Percentiles rank a stretch among this genome's conserved stretches.
These are phyloP conservation scores for Malthinus flaveolus DNA, from an alignment of 2,888 invertebrate species.

Conservation along the genomic window DNA sequence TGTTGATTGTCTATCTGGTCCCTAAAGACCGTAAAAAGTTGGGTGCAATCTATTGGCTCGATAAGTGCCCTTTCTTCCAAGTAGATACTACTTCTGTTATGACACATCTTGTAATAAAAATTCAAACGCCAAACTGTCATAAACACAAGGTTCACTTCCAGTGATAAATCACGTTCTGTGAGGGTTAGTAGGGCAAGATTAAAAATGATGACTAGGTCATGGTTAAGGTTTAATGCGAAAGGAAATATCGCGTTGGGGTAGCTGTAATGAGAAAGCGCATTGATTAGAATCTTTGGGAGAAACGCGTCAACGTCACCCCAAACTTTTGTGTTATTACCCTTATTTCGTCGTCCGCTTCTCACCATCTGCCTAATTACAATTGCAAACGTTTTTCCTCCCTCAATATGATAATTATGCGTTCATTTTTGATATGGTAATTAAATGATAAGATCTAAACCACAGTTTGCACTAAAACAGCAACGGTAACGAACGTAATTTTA, in stretches of 20 bases:
- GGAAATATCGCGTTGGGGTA: constrained; percentile 7
- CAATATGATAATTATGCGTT: background rate
- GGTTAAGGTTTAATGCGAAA: constrained; percentile 9
- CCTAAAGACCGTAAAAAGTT: too few species aligned
- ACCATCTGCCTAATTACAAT: constrained; percentile 19
- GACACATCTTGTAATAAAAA: too few species aligned
- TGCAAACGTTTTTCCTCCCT: background rate
- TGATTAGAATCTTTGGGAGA: constrained; percentile 18
- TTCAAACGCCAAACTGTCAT: background rate
- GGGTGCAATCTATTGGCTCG: too few species aligned
- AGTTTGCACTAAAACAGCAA: too few species aligned
- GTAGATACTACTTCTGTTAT: too few species aligned
- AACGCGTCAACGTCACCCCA: constrained; percentile 14
- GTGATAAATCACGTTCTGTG: constrained; percentile 1
- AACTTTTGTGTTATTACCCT: constrained; percentile 8
- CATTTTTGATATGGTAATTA: constrained; percentile 1
- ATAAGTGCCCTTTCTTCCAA: too few species aligned
- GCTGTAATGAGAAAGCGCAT: constrained; percentile 17
- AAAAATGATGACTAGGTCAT: constrained; percentile 15
- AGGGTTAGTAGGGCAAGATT: background rate
- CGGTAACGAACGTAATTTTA: background rate
- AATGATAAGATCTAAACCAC: constrained; percentile 2
- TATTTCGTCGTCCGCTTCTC: constrained; percentile 12
- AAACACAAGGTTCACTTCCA: background rate
- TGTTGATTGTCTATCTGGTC: too few species aligned